phyloP scores from a whole-genome alignment of 2,797 vertebrate genomes.

The Lycodopsis pacificus region DNA sequence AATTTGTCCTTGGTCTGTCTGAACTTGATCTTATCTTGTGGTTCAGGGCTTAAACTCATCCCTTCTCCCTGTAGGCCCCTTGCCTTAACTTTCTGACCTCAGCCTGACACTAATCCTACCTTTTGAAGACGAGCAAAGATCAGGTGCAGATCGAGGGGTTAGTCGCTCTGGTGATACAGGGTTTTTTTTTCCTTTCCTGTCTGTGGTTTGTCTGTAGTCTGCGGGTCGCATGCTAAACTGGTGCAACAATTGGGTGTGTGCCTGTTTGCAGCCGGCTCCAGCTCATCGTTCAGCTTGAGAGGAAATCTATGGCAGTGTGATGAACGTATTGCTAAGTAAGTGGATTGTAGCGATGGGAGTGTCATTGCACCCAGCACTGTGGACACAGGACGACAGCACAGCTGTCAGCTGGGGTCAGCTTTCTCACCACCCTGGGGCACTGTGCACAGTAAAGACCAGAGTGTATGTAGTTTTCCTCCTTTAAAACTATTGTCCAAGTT shows the following conservation, averaged over 20 bases:
- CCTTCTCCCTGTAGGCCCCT: constrained; percentile 37
- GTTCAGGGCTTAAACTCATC: constrained; percentile 56
- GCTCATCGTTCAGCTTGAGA: constrained; percentile 56
- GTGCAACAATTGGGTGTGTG: constrained; percentile 40
- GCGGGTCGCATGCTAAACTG: constrained; percentile 47
- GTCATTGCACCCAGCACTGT: constrained; percentile 32
- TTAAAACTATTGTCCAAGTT: neutral
- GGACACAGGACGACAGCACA: constrained; percentile 37
- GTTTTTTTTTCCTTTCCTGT: constrained; percentile 15
- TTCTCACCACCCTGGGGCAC: constrained; percentile 18
- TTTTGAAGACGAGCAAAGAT: constrained; percentile 76
- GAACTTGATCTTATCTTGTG: constrained; percentile 62
- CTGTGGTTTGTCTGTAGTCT: constrained; percentile 37
- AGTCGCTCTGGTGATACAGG: constrained; percentile 46
- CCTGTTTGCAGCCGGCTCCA: constrained; percentile 45
- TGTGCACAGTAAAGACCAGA: neutral
- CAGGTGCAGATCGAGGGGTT: constrained; percentile 66
- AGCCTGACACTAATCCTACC: constrained; percentile 67
- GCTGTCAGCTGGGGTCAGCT: constrained; percentile 39
- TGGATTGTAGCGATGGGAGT: constrained; percentile 36
- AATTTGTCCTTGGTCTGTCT: constrained; percentile 54
- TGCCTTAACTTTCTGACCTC: constrained; percentile 69
- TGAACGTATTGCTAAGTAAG: constrained; percentile 72
- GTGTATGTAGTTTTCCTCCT: neutral
- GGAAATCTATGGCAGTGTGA: constrained; percentile 59